Base-by-base conservation (phyloP, 2,797 vertebrate genomes). In the Aphelocoma californica region DNA sequence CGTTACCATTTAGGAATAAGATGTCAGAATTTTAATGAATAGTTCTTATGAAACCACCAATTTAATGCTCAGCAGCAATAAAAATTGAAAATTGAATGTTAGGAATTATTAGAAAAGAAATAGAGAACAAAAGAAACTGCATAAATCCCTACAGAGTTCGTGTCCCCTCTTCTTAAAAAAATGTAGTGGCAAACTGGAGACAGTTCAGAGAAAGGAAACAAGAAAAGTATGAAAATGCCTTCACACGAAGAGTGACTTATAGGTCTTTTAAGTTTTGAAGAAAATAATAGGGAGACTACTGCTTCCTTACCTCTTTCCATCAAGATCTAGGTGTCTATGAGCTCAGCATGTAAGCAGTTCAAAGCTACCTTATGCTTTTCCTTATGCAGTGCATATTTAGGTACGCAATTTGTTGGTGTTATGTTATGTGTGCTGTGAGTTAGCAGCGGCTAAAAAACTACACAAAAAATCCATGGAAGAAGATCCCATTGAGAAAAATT, bases 11-110 rank as follows among this genome's bases (percentile, higher is more conserved):
- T 81, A 94, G 80, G 77, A 92, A 90, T 72, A 77, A 90, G 77
- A 84, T 94, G 65, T 88, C 87, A 82, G 82, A 86, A 93, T 93
- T 90, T 73, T 75, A 88, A 93, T 94, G 77, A 92, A 81, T 92
- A 75, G 88, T 81, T 92, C 48, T 25, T 92, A 62, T 42, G 66
- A 94, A 96, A 95, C 80, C 80, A 93, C 81, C 86, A 88, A 53
- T 94, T 95, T 96, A 94, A 88, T 81, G 72, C 72, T 91, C 91
- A 86, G 62, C 66, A 91, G 88, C 92, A 93, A 96, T 96, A 94
- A 96, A 96, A 95, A 95, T 88, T 88, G 90, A 91, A 93, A 95
- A 95, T 94, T 86, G 83, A 95, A 96, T 95, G 73, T 88, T 95
- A 93, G 77, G 62, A 95, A 90, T 95, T 95, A 91, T 86, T 92